phyloP scores from a whole-genome alignment of 2,888 invertebrate species.

The Poecilus cupreus region DNA sequence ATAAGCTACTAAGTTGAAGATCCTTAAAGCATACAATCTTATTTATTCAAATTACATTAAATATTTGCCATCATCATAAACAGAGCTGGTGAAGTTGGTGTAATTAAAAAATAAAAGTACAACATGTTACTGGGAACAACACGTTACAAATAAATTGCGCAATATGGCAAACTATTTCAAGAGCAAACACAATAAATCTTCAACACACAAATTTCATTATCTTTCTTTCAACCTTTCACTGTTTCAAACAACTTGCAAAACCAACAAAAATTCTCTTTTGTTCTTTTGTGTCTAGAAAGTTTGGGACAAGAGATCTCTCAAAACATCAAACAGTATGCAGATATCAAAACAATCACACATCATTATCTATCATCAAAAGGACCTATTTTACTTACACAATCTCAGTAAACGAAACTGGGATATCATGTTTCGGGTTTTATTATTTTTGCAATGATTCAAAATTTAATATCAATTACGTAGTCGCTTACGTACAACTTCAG shows the following conservation, averaged over 20 bases:
- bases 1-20: too few species aligned
- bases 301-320: not conserved
- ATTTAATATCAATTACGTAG: too few species aligned
- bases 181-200: not conserved
- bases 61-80: too few species aligned
- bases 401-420: too few species aligned
- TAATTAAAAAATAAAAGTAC: too few species aligned
- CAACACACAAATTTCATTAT: not conserved
- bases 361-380: not conserved
- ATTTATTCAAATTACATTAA: too few species aligned
- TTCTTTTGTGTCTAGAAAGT: not conserved
- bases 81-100: too few species aligned
- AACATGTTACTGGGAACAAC: not conserved
- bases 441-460: too few species aligned
- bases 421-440: too few species aligned
- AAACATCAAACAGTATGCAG: not conserved
- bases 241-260: not conserved
- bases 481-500: too few species aligned
- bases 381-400: not conserved
- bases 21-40: too few species aligned
- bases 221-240: not conserved
- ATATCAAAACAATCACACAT: not conserved
- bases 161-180: not conserved
- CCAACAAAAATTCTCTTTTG: not conserved
- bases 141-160: not conserved